These are phyloP conservation scores for Pelobates fuscus DNA, from an alignment of 2,113 vertebrate species.

Conservation along the genomic window DNA sequence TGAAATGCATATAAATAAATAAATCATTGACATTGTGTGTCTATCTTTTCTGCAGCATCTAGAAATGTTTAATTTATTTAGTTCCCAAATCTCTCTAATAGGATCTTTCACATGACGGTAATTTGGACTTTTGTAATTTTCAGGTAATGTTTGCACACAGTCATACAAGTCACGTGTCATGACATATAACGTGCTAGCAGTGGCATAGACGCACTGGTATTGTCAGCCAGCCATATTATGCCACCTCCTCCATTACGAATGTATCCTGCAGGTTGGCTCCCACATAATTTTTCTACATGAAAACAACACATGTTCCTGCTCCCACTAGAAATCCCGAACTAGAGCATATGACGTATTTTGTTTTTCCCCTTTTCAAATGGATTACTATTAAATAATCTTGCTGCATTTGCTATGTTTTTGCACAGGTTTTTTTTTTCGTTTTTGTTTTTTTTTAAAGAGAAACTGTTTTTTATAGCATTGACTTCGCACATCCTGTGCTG, in stretches of 20 bases:
- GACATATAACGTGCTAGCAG: slow-evolving; percentile 3
- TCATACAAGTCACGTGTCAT: neutral
- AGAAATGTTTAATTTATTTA: too few species aligned
- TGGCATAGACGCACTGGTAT: slow-evolving; percentile 14
- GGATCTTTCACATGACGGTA: slow-evolving; percentile 15
- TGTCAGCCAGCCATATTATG: slow-evolving; percentile 7
- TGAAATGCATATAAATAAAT: too few species aligned
- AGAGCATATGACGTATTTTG: slow-evolving; percentile 12
- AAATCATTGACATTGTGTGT: too few species aligned
- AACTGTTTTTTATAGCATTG: too few species aligned
- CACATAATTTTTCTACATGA: slow-evolving; percentile 17
- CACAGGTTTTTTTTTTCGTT: too few species aligned
- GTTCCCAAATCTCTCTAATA: slow-evolving; percentile 1
- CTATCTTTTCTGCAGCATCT: too few species aligned
- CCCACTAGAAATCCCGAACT: neutral
- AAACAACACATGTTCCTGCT: slow-evolving; percentile 33
- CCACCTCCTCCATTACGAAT: slow-evolving; percentile 13
- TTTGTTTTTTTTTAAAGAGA: too few species aligned
- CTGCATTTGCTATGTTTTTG: too few species aligned
- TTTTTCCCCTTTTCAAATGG: slow-evolving; percentile 12
- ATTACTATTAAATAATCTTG: neutral
- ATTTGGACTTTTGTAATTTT: neutral
- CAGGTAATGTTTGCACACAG: neutral
- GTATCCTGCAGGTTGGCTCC: slow-evolving; percentile 18
- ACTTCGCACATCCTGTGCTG: too few species aligned